Evolutionary conservation across 2,888 invertebrate species (phyloP), one percentile per base, ranked within the genome.

Genomic region (Odontocerum albicorne): DNA sequence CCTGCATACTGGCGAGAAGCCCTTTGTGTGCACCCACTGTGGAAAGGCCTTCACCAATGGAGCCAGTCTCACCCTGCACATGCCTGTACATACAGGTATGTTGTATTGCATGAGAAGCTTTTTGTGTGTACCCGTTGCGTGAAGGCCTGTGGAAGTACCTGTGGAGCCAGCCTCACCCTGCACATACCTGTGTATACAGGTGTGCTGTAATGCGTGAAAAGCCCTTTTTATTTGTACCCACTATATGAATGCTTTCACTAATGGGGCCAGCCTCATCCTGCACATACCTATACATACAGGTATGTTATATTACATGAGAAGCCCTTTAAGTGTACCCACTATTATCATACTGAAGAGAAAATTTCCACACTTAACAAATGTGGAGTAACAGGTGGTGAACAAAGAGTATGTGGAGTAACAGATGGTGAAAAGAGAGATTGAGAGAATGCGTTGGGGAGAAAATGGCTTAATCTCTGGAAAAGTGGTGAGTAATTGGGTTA

Each of bases 221-320:
- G n/a, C 58, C 58, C 3, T 61, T 50, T 21, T 47, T 53, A 7
- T 61, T n/a, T n/a, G 61, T 35, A 42, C 55, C 21, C 51, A 58
- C 15, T 61, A 58, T 17, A 56, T 56, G 6, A 61, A 61, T 22
- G 58, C 49, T 10, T 61, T 61, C 21, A 61, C 61, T 19, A 61
- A 58, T 43, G 54, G 61, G 10, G 61, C 58, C n/a, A 55, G 58
- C 47, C 53, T 61, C 17, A 39, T 55, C 0, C 36, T 61, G 1
- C 61, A 61, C 16, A 55, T 58, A 58, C 61, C 61, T 4, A 50
- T 61, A 8, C 61, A 61, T 39, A 61, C 61, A 17, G 57, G 60
- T 57, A 52, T n/a, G 10, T n/a, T n/a, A n/a, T n/a, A n/a, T n/a
- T n/a, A n/a, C n/a, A n/a, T n/a, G n/a, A n/a, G n/a, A n/a, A n/a